Conservation (phyloP, 2,113 vertebrate species). For the Daubentonia madagascariensis region DNA sequence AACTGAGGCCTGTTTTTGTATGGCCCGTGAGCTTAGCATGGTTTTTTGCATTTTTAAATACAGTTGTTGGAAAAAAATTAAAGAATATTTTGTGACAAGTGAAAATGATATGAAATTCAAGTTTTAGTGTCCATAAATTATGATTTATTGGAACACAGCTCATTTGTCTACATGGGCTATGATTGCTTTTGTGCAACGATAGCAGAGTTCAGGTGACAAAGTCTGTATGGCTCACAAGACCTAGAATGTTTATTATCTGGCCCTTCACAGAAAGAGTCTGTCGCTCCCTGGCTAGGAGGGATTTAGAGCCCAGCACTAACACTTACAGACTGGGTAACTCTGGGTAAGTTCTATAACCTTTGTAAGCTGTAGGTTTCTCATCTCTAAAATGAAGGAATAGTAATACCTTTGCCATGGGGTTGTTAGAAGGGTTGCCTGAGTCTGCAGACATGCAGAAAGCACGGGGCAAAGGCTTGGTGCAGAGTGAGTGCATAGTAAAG, state of each 20-base stretch:
- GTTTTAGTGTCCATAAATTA: slow-evolving; percentile 3
- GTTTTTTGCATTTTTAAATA: slow-evolving; percentile 3
- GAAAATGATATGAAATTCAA: background rate
- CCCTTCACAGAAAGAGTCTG: background rate
- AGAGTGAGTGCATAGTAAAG: background rate
- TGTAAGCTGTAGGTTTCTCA: background rate
- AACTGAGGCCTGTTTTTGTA: background rate
- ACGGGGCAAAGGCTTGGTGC: background rate
- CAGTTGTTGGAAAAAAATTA: background rate
- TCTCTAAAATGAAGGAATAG: background rate
- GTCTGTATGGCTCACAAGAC: accelerated
- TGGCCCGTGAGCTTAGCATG: background rate
- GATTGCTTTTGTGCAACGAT: background rate
- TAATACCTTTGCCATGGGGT: accelerated
- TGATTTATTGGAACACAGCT: background rate
- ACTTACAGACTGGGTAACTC: background rate
- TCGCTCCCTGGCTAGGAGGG: background rate
- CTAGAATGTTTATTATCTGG: background rate
- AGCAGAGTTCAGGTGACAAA: background rate
- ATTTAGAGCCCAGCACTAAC: background rate
- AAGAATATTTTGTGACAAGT: background rate
- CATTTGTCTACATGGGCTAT: accelerated
- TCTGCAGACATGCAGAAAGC: background rate
- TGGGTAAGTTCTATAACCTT: background rate
- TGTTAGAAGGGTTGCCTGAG: background rate